phyloP scores from a whole-genome alignment of 1,140 invertebrate genomes.

The Drosophila simulans region DNA sequence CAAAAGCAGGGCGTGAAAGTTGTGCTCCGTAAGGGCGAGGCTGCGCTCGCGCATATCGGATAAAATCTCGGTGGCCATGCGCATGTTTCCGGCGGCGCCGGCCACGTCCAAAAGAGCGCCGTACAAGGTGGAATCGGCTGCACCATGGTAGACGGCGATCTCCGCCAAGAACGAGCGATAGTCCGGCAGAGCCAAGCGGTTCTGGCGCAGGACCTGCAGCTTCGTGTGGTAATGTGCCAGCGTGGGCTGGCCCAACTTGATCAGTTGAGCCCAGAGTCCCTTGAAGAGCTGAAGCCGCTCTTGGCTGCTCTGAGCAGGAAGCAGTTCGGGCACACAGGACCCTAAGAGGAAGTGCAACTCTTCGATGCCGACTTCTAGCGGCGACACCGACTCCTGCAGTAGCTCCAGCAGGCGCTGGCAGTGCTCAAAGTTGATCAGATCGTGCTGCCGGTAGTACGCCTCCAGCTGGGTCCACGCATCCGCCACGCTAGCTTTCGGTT shows the following conservation, averaged over 20 bases:
- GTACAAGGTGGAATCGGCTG: slow-evolving; percentile 50
- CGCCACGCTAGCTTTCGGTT: slow-evolving; percentile 16
- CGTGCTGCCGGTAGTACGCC: slow-evolving; percentile 60
- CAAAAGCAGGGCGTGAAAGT: slow-evolving; percentile 86
- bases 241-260: slow-evolving; percentile 46
- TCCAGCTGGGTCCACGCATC: slow-evolving; percentile 59
- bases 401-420: slow-evolving; percentile 49
- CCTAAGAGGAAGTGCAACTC: slow-evolving; percentile 69
- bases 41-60: slow-evolving; percentile 85
- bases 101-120: slow-evolving; percentile 80
- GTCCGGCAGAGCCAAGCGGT: slow-evolving; percentile 55
- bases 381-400: slow-evolving; percentile 17
- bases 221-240: slow-evolving; percentile 58
- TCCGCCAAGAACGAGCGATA: slow-evolving; percentile 63
- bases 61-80: slow-evolving; percentile 85
- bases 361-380: slow-evolving; percentile 16
- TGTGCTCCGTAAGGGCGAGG: slow-evolving; percentile 85
- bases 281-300: slow-evolving; percentile 55
- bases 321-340: slow-evolving; percentile 63
- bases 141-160: slow-evolving; percentile 49
- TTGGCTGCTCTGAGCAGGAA: slow-evolving; percentile 53
- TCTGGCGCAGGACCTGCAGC: slow-evolving; percentile 63
- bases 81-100: slow-evolving; percentile 85
- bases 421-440: slow-evolving; percentile 50
- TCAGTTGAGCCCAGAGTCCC: slow-evolving; percentile 61